Percentiles rank a stretch among this genome's conserved stretches.
These are phyloP conservation scores for Microcebus murinus DNA, from an alignment of 2,113 vertebrate species.

Conservation along the genomic window DNA sequence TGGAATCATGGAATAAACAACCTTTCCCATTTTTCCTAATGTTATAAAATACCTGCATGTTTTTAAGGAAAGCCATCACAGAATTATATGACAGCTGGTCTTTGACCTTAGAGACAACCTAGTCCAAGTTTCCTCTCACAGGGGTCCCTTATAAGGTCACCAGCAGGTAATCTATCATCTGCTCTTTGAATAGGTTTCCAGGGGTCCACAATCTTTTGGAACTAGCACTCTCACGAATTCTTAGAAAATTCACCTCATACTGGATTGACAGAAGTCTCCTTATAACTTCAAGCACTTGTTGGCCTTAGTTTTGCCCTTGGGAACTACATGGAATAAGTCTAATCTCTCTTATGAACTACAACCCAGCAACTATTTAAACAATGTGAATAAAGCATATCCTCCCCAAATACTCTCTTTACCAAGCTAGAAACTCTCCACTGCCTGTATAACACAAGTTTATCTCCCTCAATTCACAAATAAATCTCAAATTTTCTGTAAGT, in stretches of 20 bases:
- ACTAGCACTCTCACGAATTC: background rate
- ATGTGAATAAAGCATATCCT: slow-evolving; percentile 30
- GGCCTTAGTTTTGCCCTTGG: slow-evolving; percentile 43
- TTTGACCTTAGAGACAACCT: background rate
- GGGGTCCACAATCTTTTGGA: background rate
- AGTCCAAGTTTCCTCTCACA: background rate
- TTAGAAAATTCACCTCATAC: slow-evolving; percentile 8
- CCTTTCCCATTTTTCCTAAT: background rate
- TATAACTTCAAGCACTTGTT: slow-evolving; percentile 23
- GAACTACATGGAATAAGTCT: slow-evolving; percentile 14
- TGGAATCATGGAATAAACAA: background rate
- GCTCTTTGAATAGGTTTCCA: background rate
- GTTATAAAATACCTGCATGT: slow-evolving; percentile 24
- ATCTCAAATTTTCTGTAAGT: slow-evolving; percentile 11
- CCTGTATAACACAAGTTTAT: slow-evolving; percentile 29
- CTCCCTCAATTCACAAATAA: slow-evolving; percentile 30
- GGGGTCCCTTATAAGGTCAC: background rate
- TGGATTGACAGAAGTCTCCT: slow-evolving; percentile 17
- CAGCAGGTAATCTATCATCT: background rate
- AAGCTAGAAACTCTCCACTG: slow-evolving; percentile 30
- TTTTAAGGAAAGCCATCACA: slow-evolving; percentile 27
- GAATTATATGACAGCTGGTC: background rate
- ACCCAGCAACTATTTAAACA: slow-evolving; percentile 41
- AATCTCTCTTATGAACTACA: slow-evolving; percentile 19
- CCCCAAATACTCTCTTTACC: background rate